Percentiles rank a stretch among this genome's conserved stretches.
These are phyloP conservation scores for Lanius collurio DNA, from an alignment of 2,113 vertebrate species.

Conservation along the genomic window DNA sequence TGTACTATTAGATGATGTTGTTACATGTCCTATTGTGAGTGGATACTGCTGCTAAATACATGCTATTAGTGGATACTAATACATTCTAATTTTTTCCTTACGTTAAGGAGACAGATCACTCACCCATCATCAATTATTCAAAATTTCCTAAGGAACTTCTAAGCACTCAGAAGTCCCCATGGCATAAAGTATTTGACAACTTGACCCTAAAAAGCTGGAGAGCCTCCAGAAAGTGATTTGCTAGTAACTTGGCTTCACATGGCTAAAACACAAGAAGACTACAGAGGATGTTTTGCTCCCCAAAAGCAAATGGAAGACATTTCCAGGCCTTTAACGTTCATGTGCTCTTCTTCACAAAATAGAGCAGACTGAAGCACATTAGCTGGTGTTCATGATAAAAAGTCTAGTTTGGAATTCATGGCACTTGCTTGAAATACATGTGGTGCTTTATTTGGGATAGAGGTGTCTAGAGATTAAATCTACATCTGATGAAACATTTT, in stretches of 20 bases:
- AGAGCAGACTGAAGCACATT: neutral
- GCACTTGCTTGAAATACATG: neutral
- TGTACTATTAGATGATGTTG: neutral
- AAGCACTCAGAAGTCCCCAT: neutral
- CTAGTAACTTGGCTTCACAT: neutral
- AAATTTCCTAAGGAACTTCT: neutral
- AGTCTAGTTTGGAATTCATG: neutral
- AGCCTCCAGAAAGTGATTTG: neutral
- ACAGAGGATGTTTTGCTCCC: neutral
- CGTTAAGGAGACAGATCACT: neutral
- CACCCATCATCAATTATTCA: neutral
- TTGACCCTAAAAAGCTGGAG: neutral
- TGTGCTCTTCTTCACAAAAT: neutral
- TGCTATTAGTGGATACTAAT: neutral
- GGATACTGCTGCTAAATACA: neutral
- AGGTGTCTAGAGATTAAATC: constrained; percentile 13
- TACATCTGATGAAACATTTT: constrained; percentile 2
- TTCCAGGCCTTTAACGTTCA: neutral
- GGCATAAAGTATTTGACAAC: neutral
- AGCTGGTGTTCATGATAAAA: neutral
- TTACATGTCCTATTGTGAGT: neutral
- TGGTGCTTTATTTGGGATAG: neutral
- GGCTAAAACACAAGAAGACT: neutral
- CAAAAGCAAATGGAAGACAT: neutral
- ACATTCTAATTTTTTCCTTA: neutral